Percentiles rank a stretch among this genome's conserved stretches.
Conservation (phyloP, 2,797 vertebrate species). For the Artibeus jamaicensis region DNA sequence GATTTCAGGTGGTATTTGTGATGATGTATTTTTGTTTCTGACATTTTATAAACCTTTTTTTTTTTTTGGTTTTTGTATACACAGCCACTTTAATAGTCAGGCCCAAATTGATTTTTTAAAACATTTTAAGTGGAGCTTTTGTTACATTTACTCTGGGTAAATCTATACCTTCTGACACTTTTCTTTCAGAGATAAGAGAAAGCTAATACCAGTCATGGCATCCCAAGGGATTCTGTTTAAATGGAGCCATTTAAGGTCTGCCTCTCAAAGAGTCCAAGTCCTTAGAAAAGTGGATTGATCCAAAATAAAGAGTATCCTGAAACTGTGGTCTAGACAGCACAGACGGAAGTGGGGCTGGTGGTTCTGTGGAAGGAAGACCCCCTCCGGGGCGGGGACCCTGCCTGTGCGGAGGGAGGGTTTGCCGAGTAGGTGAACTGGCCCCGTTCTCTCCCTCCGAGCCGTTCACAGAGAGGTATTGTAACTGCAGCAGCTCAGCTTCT, state of each 20-base stretch:
- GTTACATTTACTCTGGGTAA: neutral
- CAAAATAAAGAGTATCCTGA: neutral
- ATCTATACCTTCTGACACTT: neutral
- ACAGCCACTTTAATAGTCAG: neutral
- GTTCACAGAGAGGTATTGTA: neutral
- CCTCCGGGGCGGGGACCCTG: neutral
- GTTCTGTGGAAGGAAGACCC: fast-evolving
- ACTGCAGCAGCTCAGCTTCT: neutral
- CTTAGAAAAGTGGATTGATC: neutral
- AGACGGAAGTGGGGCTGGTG: neutral
- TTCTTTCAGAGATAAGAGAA: neutral
- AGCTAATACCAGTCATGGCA: neutral
- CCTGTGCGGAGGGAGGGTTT: neutral
- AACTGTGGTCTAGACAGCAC: too few relatives aligned
- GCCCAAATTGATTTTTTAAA: constrained; percentile 25
- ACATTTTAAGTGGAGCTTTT: neutral
- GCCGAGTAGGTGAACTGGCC: neutral
- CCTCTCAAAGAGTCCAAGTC: neutral
- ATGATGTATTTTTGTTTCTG: neutral
- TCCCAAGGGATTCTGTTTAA: neutral
- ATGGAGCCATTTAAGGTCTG: neutral
- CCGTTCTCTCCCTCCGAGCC: neutral
- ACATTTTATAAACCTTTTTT: neutral
- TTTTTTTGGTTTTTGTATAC: neutral
- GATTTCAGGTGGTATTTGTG: neutral